These are phyloP conservation scores for Leptinotarsa tumamoca DNA, from an alignment of 2,888 invertebrate genomes.

Conservation along the genomic window DNA sequence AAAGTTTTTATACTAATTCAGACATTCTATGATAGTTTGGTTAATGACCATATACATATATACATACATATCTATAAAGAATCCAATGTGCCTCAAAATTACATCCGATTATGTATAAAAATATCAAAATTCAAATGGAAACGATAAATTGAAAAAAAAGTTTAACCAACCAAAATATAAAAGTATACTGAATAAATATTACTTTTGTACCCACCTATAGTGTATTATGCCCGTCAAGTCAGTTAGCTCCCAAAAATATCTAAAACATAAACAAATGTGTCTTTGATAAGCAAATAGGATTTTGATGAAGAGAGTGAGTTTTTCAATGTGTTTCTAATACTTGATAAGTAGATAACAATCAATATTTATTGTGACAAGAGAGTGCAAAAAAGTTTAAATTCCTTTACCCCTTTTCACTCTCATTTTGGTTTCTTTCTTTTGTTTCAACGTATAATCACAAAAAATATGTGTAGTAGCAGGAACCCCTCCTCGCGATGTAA, in stretches of 20 bases:
- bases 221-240: background rate
- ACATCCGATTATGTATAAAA: background rate
- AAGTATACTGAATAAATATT: background rate
- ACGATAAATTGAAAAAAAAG: background rate
- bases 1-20: background rate
- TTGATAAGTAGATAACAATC: too few species aligned
- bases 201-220: background rate
- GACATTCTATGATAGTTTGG: background rate
- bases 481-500: too few species aligned
- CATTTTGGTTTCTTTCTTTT: too few species aligned
- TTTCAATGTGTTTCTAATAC: background rate
- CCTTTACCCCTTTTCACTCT: too few species aligned
- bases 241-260: background rate
- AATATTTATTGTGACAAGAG: too few species aligned
- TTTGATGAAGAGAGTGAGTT: background rate
- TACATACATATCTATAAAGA: background rate
- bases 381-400: too few species aligned
- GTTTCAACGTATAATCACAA: too few species aligned
- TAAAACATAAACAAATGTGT: slow-evolving; percentile 3
- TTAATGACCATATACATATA: slow-evolving; percentile 5
- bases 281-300: background rate
- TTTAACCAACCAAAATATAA: background rate
- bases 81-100: background rate
- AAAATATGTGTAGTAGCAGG: too few species aligned
- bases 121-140: background rate